Evolutionary conservation across 2,888 invertebrate species (phyloP).

Genomic region (Emmelina monodactyla): DNA sequence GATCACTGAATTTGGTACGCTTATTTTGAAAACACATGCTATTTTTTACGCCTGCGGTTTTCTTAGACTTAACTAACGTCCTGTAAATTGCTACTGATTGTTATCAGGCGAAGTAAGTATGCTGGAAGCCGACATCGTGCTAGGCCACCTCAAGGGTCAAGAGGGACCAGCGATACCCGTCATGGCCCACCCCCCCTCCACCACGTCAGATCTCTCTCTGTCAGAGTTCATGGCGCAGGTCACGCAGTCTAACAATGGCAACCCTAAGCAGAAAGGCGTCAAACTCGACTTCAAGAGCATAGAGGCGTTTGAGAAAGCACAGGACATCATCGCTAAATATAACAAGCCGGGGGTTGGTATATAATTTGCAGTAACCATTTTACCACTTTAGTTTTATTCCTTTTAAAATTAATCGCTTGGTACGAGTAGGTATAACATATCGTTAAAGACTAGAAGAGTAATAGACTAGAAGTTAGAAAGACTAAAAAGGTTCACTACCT

Average conservation of each 20-base stretch:
- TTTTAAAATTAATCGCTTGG: too few species aligned
- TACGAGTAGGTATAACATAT: too few species aligned
- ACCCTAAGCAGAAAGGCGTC: conserved; percentile 72
- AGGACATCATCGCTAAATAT: conserved; percentile 44
- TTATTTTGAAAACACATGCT: too few species aligned
- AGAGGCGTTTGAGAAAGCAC: conserved; percentile 72
- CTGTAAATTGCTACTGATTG: background rate
- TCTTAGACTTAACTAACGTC: too few species aligned
- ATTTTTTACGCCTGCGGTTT: too few species aligned
- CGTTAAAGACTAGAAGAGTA: too few species aligned
- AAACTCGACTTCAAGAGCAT: conserved; percentile 89
- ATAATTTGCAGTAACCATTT: too few species aligned
- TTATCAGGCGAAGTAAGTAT: conserved; percentile 73
- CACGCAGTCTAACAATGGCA: conserved; percentile 50
- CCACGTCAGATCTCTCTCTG: conserved; percentile 77
- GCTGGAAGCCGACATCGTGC: conserved; percentile 85
- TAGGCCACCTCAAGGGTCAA: conserved; percentile 68
- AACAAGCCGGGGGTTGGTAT: conserved; percentile 38
- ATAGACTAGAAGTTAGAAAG: too few species aligned
- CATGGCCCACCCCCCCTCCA: conserved; percentile 86
- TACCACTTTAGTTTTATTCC: too few species aligned
- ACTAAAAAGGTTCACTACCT: too few species aligned
- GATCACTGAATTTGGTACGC: too few species aligned
- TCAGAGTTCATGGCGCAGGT: conserved; percentile 73
- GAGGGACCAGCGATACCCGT: conserved; percentile 69